Conservation (phyloP, 2,888 invertebrate genomes). For the Parnassius orleans region DNA sequence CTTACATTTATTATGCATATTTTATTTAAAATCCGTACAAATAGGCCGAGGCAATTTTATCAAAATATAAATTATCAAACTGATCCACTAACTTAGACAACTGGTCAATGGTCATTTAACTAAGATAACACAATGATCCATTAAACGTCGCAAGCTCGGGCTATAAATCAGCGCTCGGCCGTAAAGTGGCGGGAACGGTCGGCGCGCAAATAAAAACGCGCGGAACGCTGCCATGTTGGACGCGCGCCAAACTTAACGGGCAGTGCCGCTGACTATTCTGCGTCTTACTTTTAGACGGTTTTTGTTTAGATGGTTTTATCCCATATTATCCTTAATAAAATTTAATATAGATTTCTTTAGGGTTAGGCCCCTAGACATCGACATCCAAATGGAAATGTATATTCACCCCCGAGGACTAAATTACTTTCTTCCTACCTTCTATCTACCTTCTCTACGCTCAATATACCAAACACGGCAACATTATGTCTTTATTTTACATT, state of each 20-base stretch:
- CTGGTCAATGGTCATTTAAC: neutral
- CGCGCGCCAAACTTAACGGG: constrained; percentile 25
- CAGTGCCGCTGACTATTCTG: neutral
- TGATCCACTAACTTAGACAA: constrained; percentile 1
- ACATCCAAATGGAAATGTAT: too few relatives aligned
- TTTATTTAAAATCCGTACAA: too few relatives aligned
- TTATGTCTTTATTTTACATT: too few relatives aligned
- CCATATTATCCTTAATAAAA: neutral
- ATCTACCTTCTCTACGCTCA: too few relatives aligned
- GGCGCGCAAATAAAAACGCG: constrained; percentile 32
- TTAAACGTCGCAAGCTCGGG: constrained; percentile 25
- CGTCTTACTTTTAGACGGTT: neutral
- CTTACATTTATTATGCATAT: too few relatives aligned
- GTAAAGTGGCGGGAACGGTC: constrained; percentile 30
- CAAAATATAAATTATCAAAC: neutral
- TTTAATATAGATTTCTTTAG: too few relatives aligned
- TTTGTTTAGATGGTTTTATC: constrained; percentile 4
- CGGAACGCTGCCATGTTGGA: constrained; percentile 28
- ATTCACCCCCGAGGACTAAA: too few relatives aligned
- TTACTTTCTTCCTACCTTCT: too few relatives aligned
- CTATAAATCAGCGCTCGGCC: constrained; percentile 33
- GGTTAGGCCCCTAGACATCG: too few relatives aligned
- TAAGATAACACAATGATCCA: constrained; percentile 20
- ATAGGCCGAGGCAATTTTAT: too few relatives aligned
- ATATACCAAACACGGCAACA: too few relatives aligned